A percentile compares a stretch with the other conserved stretches of the same genome.
Conservation (phyloP, 2,888 invertebrate species). For the Callyntrura sp. region DNA sequence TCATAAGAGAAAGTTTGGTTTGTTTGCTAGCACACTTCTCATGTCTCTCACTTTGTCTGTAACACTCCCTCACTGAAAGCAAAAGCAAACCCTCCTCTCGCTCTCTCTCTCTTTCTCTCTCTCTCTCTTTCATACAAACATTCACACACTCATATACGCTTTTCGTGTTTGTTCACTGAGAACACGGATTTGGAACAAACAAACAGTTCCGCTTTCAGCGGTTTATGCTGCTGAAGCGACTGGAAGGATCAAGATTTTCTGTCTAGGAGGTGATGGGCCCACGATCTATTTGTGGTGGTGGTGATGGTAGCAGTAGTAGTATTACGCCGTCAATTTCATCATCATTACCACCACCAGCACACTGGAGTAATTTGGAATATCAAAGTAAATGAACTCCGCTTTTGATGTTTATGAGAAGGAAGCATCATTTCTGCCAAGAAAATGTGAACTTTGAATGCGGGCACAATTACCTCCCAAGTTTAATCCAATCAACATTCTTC, state of each 20-base stretch:
- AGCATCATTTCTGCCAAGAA: too few species aligned
- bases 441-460: too few species aligned
- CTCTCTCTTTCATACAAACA: too few species aligned
- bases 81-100: too few species aligned
- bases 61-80: too few species aligned
- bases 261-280: not conserved
- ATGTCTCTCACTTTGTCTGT: not conserved
- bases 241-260: not conserved
- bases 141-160: too few species aligned
- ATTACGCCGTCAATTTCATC: slow-evolving; percentile 3
- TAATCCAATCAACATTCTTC: too few species aligned
- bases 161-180: not conserved
- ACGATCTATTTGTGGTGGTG: not conserved
- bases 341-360: slow-evolving; percentile 8
- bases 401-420: not conserved
- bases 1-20: not conserved
- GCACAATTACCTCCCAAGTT: too few species aligned
- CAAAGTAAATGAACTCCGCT: not conserved
- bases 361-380: not conserved
- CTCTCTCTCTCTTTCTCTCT: too few species aligned
- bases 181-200: not conserved
- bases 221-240: not conserved
- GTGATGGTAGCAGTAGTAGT: not conserved
- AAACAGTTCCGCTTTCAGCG: slow-evolving; percentile 7
- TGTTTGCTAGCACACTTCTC: slow-evolving; percentile 13